Base-by-base conservation (phyloP, 2,797 vertebrate genomes). In the Amblyraja radiata region DNA sequence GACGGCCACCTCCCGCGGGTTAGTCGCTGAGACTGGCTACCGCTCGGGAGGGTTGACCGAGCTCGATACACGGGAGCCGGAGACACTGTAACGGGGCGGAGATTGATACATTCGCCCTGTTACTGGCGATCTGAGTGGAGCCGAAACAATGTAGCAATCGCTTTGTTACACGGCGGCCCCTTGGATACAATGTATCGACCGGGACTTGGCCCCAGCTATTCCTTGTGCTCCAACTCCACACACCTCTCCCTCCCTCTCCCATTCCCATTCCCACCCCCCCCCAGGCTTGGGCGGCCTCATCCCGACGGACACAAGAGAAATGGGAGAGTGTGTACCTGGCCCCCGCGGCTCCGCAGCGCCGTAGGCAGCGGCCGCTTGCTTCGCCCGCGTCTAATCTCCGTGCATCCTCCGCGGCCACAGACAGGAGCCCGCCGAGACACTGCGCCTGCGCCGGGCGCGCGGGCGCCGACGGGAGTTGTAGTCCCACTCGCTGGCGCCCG, bases 321-420 rank as follows among this genome's bases (percentile, higher is more conserved):
- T 6, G 21, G 2, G 71, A 74, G 71, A 74, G 18, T 25, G 71
- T 4, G 71, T 96, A 95, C 96, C 92, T 95, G 95, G 46, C 46
- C 96, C 88, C 95, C 93, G 95, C 94, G 94, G 95, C 95, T 95
- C 95, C 95, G 94, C 96, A 96, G 95, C 95, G 95, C 97, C 95
- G 96, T 95, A 96, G 96, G 96, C 96, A 95, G 96, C 94, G 95
- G 96, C 95, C 95, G 97, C 97, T 96, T 96, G 96, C 95, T 94
- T 95, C 95, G 96, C 95, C 96, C 95, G 95, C 95, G 95, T 97
- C 96, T 98, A 97, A 97, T 97, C 97, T 74, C 23, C 71, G 71
- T 25, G 77, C 77, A 78, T 78, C 77, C 95, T 97, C 97, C 97
- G 95, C 98, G 97, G 97, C 97, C 98, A 97, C 97, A 98, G 97